Base-by-base conservation (phyloP, 2,888 invertebrate species). In the Syritta pipiens region DNA sequence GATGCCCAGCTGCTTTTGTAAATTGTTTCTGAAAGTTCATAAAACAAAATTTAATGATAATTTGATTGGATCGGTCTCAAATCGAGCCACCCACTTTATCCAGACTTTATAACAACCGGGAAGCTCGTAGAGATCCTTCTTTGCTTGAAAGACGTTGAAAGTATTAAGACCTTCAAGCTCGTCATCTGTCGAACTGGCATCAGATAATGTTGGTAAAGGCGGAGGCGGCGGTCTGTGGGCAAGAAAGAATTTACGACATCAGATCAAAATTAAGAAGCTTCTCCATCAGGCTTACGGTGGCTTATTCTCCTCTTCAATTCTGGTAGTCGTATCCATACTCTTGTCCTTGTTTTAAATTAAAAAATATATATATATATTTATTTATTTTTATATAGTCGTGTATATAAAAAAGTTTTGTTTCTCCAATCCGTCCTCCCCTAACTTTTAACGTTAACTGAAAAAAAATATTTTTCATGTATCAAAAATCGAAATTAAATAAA, bases 1-100 rank as follows among this genome's bases (percentile, higher is more conserved):
- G 82, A 93, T 90, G 74, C 93, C 92, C 7, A 94, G 86, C 1
- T 72, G 42, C 63, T 84, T 85, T 74, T 89, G 88, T 1, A 67
- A 77, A 7, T 82, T 75, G 3, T 81, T 75, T 24, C 85, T 85
- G 22, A 7, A 72, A 77, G 17, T 17, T 7, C 6, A 51, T 12
- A 20, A 37, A 19, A 48, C 20, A 32, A 49, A 10, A 14, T 42
- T 14, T 3, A 28, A 22, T 10, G 7, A n/a, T 2, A 2, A 32
- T 14, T n/a, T 37, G 12, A 12, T 42, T n/a, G n/a, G n/a, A n/a
- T n/a, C n/a, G n/a, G n/a, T n/a, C n/a, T n/a, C n/a, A n/a, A n/a
- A n/a, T n/a, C n/a, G n/a, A n/a, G n/a, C 9, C 1, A 40, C 35
- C 0, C 49, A 79, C 81, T 60, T 60, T 0, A 81, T 6, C 65